Percentiles rank a stretch among this genome's conserved stretches.
Conservation (phyloP, 2,797 vertebrate genomes). For the Dallia pectoralis region DNA sequence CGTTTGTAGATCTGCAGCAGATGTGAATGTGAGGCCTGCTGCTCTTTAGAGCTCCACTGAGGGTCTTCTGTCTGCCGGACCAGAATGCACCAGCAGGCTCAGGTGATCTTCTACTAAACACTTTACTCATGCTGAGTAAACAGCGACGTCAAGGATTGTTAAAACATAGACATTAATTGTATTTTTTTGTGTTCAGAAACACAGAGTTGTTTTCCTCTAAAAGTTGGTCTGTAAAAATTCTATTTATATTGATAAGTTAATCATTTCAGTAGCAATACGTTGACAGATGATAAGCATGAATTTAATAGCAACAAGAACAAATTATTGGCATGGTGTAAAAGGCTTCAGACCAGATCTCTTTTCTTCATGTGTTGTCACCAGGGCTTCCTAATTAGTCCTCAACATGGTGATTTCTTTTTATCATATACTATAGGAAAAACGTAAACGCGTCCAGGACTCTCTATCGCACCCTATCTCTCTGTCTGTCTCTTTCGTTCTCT, state of each 20-base stretch:
- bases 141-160: not conserved
- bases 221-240: not conserved
- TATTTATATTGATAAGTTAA: not conserved
- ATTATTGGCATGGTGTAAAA: not conserved
- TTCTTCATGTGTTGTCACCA: not conserved
- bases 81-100: not conserved
- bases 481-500: too few relatives aligned
- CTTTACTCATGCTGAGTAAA: not conserved
- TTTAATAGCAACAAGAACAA: not conserved
- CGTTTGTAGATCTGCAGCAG: not conserved
- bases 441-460: not conserved
- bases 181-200: not conserved
- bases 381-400: not conserved
- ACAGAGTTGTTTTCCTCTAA: not conserved
- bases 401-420: not conserved
- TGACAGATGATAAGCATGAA: not conserved
- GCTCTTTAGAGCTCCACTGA: not conserved
- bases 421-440: not conserved
- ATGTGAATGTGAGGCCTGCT: not conserved
- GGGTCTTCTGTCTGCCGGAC: not conserved
- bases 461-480: too few relatives aligned
- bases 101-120: not conserved
- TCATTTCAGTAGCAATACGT: not conserved
- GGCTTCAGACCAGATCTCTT: not conserved
- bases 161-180: not conserved